Evolutionary conservation across 2,797 vertebrate species (phyloP).

Genomic region (Premnoplex brunnescens): DNA sequence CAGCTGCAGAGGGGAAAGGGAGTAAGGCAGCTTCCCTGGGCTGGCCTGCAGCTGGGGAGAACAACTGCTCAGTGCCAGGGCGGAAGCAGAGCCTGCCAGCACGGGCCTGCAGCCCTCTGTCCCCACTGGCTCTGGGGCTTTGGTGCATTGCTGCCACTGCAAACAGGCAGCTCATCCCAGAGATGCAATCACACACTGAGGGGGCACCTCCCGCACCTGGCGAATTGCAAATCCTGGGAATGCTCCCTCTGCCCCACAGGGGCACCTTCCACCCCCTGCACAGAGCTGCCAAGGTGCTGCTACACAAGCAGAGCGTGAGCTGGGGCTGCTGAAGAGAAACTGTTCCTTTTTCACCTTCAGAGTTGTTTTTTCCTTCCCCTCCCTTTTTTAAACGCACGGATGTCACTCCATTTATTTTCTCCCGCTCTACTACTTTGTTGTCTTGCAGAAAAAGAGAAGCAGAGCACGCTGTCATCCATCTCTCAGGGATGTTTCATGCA

Average conservation of each 20-base stretch:
- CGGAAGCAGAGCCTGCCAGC: neutral
- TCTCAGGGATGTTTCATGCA: neutral
- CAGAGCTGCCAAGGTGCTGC: accelerated
- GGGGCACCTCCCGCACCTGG: neutral
- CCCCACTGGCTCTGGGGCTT: neutral
- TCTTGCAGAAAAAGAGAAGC: neutral
- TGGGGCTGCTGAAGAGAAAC: neutral
- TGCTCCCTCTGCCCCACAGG: accelerated
- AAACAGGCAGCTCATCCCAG: neutral
- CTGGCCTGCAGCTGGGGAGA: neutral
- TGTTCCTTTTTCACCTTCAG: neutral
- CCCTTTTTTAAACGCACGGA: neutral
- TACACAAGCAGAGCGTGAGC: neutral
- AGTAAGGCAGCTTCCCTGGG: neutral
- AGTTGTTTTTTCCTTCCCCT: neutral
- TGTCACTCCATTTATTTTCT: neutral
- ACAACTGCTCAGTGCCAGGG: neutral
- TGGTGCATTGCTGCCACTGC: neutral
- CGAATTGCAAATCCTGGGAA: neutral
- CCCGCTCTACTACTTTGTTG: neutral
- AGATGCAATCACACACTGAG: too few species aligned
- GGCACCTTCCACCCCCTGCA: accelerated
- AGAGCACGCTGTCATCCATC: neutral
- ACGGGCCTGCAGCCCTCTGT: neutral
- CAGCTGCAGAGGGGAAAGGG: conserved; percentile 36